These are phyloP conservation scores for Drosophila vallismaia DNA, from an alignment of 2,888 invertebrate species.

Conservation along the genomic window DNA sequence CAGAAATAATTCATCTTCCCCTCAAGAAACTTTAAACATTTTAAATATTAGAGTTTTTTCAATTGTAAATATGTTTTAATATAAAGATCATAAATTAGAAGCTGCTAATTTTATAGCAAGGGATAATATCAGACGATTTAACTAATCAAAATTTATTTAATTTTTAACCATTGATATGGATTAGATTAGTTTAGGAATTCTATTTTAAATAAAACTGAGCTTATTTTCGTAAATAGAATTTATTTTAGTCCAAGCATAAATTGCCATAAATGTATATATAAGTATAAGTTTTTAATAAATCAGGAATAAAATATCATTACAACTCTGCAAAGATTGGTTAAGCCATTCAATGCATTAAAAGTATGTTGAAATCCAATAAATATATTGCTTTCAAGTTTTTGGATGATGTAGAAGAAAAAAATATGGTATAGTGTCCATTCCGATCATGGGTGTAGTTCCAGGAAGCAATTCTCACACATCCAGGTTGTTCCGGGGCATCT, in stretches of 20 bases:
- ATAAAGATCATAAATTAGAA: background rate
- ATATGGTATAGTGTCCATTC: background rate
- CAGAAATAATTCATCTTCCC: background rate
- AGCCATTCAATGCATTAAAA: too few relatives aligned
- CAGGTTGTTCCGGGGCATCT: slow-evolving; percentile 82
- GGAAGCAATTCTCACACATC: slow-evolving; percentile 82
- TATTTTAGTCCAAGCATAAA: too few relatives aligned
- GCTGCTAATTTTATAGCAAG: background rate
- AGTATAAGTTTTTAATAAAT: background rate
- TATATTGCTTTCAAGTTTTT: too few relatives aligned
- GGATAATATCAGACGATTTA: background rate
- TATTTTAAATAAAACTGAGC: too few relatives aligned
- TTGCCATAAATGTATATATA: too few relatives aligned
- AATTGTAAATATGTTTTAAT: too few relatives aligned
- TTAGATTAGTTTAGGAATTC: too few relatives aligned
- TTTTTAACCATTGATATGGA: too few relatives aligned
- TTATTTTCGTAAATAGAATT: too few relatives aligned
- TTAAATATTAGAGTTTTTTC: background rate
- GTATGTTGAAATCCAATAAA: too few relatives aligned
- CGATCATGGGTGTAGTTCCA: slow-evolving; percentile 46
- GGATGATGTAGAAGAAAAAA: background rate
- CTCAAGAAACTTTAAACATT: background rate
- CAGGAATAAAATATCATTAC: background rate
- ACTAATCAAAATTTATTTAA: too few relatives aligned
- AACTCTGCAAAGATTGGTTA: too few relatives aligned